These are phyloP conservation scores for Trematomus bernacchii DNA, from an alignment of 2,797 vertebrate species.

Conservation along the genomic window DNA sequence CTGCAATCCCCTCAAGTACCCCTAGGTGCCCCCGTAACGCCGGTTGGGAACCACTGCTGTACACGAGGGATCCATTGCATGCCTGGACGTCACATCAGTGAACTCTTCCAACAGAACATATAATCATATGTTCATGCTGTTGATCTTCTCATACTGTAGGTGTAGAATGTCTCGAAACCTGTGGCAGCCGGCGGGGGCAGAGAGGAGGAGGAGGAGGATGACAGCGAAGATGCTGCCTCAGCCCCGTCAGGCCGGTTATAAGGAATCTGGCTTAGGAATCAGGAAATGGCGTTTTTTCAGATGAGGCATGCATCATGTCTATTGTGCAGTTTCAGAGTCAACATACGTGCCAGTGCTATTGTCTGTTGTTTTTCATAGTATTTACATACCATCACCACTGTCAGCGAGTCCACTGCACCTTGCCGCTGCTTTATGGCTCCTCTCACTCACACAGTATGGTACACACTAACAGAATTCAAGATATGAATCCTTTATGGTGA, in stretches of 20 bases:
- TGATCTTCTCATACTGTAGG: no score
- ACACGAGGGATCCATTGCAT: no score
- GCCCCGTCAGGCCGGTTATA: slow-evolving; percentile 8
- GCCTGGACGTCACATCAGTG: no score
- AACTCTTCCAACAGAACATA: no score
- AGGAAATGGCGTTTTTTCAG: slow-evolving; percentile 43
- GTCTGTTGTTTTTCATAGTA: slow-evolving; percentile 24
- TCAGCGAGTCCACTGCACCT: not conserved
- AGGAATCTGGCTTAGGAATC: slow-evolving; percentile 56
- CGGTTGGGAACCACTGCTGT: no score
- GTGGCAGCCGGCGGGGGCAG: not conserved
- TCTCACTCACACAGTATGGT: not conserved
- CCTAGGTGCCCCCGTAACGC: no score
- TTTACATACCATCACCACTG: slow-evolving; percentile 17
- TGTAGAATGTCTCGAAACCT: no score
- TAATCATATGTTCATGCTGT: no score
- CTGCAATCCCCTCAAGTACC: no score
- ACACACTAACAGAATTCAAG: not conserved
- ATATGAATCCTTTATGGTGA: not conserved
- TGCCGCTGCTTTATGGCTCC: not conserved
- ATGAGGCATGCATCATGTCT: not conserved
- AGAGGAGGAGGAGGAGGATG: not conserved
- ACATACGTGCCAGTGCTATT: not conserved
- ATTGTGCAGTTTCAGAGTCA: not conserved
- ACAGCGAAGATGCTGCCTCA: slow-evolving; percentile 2